Evolutionary conservation across 1,140 invertebrate genomes (phyloP), one percentile per base, ranked within the genome.

Genomic region (Drosophila auraria): DNA sequence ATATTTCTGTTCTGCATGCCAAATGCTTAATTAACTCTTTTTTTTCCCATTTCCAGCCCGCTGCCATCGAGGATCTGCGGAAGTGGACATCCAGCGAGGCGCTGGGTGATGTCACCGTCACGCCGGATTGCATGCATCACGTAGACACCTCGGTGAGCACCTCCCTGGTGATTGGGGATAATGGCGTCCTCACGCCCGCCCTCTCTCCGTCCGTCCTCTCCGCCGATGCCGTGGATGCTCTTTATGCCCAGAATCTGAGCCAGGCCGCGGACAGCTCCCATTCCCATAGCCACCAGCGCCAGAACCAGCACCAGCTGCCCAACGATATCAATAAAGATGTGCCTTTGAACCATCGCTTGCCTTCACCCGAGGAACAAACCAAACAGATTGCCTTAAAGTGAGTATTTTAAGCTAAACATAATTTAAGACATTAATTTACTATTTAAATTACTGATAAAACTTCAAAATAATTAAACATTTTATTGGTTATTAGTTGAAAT

Each of bases 71-170:
- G 78, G 96, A 97, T 71, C 94, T 97, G 49, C 94, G 97, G 63
- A 95, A 96, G 94, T 97, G 97, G 97, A 97, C 96, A 38, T 97
- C 96, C 36, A 95, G 94, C 70, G 97, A 98, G 93, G 97, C 97
- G 14, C 92, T 97, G 38, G 97, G 97, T 61, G 96, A 97, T 87
- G 94, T 97, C 50, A 97, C 96, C 15, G 96, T 97, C 15, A 94
- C 95, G 20, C 96, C 96, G 27, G 96, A 97, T 92, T 96, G 96
- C 71, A 94, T 95, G 65, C 95, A 95, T 72, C 87, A 92, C 60
- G 92, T 93, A 73, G 92, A 92, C 56, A 91, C 83, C 72, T 92
- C 91, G 71, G 83, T 92, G 51, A 91, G 86, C 80, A 92, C 91
- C 65, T 92, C 87, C 47, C 61, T 92, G 74, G 71, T 80, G 12